These are phyloP conservation scores for Romanogobio albipinnatus DNA, from an alignment of 2,113 vertebrate genomes.

Conservation along the genomic window DNA sequence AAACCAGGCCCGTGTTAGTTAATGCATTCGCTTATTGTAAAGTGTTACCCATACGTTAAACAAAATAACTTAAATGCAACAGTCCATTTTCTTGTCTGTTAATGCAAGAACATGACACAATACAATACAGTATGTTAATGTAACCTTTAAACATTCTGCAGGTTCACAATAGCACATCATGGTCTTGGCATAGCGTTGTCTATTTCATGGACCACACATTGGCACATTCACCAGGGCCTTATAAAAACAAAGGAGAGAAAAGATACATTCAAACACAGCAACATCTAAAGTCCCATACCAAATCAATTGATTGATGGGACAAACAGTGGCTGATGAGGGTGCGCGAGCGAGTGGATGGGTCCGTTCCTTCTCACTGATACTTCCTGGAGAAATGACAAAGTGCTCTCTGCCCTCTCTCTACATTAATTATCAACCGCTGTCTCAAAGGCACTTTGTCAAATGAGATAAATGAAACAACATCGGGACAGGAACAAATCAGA, in stretches of 20 bases:
- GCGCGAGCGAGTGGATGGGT: conserved; percentile 44
- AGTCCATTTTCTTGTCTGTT: background rate
- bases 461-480: conserved; percentile 72
- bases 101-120: background rate
- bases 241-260: conserved; percentile 39
- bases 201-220: conserved; percentile 21
- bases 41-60: background rate
- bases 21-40: background rate
- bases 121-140: conserved; percentile 9
- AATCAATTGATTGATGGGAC: conserved; percentile 65
- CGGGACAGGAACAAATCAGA: conserved; percentile 70
- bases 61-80: background rate
- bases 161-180: background rate
- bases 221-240: conserved; percentile 40
- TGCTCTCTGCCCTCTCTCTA: conserved; percentile 65
- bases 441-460: conserved; percentile 73
- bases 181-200: background rate
- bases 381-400: conserved; percentile 70
- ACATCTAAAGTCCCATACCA: conserved; percentile 50
- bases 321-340: conserved; percentile 53
- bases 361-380: conserved; percentile 59
- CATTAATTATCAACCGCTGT: conserved; percentile 75
- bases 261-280: conserved; percentile 25
- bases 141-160: background rate
- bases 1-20: background rate